A percentile compares a stretch with the other conserved stretches of the same genome.
Evolutionary conservation across 2,113 vertebrate genomes (phyloP).

Genomic region (Canis aureus): DNA sequence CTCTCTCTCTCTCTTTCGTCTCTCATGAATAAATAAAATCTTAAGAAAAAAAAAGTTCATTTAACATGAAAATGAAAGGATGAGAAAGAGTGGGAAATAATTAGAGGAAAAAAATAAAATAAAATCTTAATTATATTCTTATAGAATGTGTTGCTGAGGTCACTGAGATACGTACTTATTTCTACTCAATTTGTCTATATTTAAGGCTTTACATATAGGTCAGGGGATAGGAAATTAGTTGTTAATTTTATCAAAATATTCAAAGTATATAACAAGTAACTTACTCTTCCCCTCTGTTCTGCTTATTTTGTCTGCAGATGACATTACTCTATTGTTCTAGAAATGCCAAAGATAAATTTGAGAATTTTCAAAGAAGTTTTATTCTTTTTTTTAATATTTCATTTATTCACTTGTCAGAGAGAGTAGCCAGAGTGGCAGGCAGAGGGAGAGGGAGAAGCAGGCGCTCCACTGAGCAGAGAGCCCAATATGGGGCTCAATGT

Average conservation of each 20-base stretch:
- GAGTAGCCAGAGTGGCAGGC: no score
- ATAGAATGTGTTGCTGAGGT: not conserved
- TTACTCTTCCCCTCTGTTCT: not conserved
- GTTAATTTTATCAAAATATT: constrained; percentile 58
- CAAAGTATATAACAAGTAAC: constrained; percentile 9
- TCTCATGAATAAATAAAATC: no score
- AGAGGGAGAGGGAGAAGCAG: no score
- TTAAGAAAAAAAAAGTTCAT: not conserved
- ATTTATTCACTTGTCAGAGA: no score
- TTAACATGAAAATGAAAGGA: not conserved
- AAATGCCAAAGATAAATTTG: constrained; percentile 18
- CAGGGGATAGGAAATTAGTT: constrained; percentile 29
- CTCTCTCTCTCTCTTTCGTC: no score
- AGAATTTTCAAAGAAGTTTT: constrained; percentile 36
- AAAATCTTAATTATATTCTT: constrained; percentile 4
- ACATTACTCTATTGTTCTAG: constrained; percentile 6
- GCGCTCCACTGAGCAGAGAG: no score
- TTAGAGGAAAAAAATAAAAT: not conserved
- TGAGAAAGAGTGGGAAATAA: not conserved
- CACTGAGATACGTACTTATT: constrained; percentile 5
- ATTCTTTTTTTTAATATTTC: not conserved
- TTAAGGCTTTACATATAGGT: constrained; percentile 17
- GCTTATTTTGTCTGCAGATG: constrained; percentile 10
- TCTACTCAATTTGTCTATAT: not conserved
- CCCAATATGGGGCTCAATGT: no score